These are phyloP conservation scores for Aplysia californica DNA, from an alignment of 1,140 invertebrate species.

Conservation along the genomic window DNA sequence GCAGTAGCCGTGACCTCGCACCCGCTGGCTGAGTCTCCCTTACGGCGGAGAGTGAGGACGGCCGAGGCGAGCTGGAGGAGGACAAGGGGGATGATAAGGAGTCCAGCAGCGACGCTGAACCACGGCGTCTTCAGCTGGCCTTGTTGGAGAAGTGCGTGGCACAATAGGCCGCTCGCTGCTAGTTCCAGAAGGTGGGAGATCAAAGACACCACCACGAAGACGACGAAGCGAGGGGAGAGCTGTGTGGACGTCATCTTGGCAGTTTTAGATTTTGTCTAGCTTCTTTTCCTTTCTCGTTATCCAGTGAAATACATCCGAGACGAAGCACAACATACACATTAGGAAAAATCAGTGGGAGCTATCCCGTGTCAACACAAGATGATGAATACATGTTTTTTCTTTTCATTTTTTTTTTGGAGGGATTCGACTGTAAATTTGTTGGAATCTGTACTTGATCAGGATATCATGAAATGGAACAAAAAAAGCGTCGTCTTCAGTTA, in stretches of 20 bases:
- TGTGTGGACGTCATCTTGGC: constrained; percentile 30
- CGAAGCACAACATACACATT: no score
- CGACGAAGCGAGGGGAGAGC: constrained; percentile 38
- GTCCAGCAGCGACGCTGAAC: constrained; percentile 48
- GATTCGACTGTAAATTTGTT: no score
- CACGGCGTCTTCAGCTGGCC: constrained; percentile 30
- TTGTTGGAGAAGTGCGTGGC: constrained; percentile 24
- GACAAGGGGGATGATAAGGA: constrained; percentile 51
- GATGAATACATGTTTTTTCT: no score
- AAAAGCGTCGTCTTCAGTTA: no score
- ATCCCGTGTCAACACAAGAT: no score
- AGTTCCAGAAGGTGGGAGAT: constrained; percentile 45
- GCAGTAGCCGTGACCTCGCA: constrained; percentile 56
- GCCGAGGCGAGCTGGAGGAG: constrained; percentile 53
- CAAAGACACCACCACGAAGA: constrained; percentile 44
- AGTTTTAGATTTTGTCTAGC: no score
- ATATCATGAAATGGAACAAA: no score
- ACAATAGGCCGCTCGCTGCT: constrained; percentile 35
- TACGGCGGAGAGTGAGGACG: constrained; percentile 43
- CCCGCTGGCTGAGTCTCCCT: constrained; percentile 40
- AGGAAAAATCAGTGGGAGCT: no score
- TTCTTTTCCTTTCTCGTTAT: no score
- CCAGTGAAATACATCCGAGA: no score
- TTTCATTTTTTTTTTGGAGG: no score
- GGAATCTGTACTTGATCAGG: no score